Conservation (phyloP, 2,888 invertebrate species). For the Ennomos erosarius region DNA sequence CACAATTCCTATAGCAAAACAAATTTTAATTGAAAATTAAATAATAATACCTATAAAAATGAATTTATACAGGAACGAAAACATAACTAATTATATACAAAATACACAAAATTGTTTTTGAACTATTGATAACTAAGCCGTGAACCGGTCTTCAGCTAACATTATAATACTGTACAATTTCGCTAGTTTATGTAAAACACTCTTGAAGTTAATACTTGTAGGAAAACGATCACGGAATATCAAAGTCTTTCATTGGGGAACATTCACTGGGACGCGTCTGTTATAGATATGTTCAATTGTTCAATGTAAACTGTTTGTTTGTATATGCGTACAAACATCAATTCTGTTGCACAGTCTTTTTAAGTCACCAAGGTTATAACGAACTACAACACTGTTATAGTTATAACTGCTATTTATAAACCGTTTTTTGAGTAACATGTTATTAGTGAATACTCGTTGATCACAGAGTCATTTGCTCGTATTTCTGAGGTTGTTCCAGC, state of each 20-base stretch:
- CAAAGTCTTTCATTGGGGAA: slow-evolving; percentile 68
- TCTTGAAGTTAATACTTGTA: slow-evolving; percentile 74
- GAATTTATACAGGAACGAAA: slow-evolving; percentile 80
- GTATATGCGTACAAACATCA: slow-evolving; percentile 72
- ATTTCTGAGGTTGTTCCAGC: slow-evolving; percentile 17
- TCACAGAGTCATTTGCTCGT: slow-evolving; percentile 66
- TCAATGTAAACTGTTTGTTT: slow-evolving; percentile 62
- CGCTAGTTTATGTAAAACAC: slow-evolving; percentile 78
- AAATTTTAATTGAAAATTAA: slow-evolving; percentile 48
- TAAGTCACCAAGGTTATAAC: slow-evolving; percentile 50
- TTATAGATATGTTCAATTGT: slow-evolving; percentile 71
- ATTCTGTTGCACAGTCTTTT: slow-evolving; percentile 82
- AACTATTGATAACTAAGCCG: slow-evolving; percentile 77
- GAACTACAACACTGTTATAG: slow-evolving; percentile 30
- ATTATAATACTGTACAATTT: slow-evolving; percentile 85
- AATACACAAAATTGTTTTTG: slow-evolving; percentile 76
- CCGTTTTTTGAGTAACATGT: slow-evolving; percentile 40
- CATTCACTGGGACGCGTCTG: slow-evolving; percentile 56
- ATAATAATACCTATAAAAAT: slow-evolving; percentile 52
- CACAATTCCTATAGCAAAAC: slow-evolving; percentile 75
- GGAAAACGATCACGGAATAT: slow-evolving; percentile 74
- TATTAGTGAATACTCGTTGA: slow-evolving; percentile 44
- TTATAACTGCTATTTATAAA: slow-evolving; percentile 21
- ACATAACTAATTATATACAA: slow-evolving; percentile 73
- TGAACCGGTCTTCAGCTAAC: slow-evolving; percentile 68